Conservation (phyloP, 1,140 invertebrate species). For the Achroia grisella region DNA sequence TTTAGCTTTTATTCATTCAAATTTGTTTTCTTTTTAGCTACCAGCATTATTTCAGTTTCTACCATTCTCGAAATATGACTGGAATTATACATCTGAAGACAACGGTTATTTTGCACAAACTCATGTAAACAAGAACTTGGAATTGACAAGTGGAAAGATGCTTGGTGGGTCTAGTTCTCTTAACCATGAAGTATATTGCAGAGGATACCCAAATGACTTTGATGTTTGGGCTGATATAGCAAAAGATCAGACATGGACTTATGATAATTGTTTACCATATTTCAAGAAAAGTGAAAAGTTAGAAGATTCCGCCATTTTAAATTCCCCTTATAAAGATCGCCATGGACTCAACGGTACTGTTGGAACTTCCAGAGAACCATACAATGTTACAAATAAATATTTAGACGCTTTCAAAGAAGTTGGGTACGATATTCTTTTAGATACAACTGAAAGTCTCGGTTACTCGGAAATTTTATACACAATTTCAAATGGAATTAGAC, state of each 20-base stretch:
- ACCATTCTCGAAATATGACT: slow-evolving; percentile 7
- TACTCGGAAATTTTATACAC: slow-evolving; percentile 80
- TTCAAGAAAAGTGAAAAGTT: slow-evolving; percentile 34
- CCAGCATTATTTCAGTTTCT: slow-evolving; percentile 11
- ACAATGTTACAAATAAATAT: slow-evolving; percentile 10
- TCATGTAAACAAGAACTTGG: neutral
- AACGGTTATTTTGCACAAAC: slow-evolving; percentile 2
- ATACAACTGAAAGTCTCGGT: slow-evolving; percentile 80
- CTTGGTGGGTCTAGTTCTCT: slow-evolving; percentile 81
- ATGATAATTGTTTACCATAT: slow-evolving; percentile 35
- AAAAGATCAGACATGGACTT: slow-evolving; percentile 79
- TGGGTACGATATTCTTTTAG: slow-evolving; percentile 39
- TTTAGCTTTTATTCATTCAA: no score
- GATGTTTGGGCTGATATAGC: slow-evolving; percentile 76
- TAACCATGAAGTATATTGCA: slow-evolving; percentile 84
- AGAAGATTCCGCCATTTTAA: slow-evolving; percentile 11
- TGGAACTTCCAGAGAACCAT: slow-evolving; percentile 15
- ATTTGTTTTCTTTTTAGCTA: slow-evolving; percentile 13
- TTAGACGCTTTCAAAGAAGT: slow-evolving; percentile 25
- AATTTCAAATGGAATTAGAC: slow-evolving; percentile 81
- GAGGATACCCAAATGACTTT: slow-evolving; percentile 82
- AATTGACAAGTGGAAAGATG: slow-evolving; percentile 50
- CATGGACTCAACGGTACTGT: slow-evolving; percentile 28
- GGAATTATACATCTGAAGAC: slow-evolving; percentile 17
- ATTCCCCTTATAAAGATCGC: slow-evolving; percentile 9